phyloP scores from a whole-genome alignment of 2,113 vertebrate species.

The Miniopterus natalensis region DNA sequence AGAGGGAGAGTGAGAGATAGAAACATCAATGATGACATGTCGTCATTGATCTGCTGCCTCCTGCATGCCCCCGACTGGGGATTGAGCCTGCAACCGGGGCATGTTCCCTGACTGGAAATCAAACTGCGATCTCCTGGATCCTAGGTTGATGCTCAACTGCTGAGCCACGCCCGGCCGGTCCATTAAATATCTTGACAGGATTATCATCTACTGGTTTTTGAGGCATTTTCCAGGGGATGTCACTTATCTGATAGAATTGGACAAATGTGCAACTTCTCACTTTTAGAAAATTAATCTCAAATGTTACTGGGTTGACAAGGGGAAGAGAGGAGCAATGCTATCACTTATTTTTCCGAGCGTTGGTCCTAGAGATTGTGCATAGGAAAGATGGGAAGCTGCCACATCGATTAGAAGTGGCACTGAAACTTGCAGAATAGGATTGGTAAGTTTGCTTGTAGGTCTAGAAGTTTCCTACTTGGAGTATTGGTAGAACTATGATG shows the following conservation, averaged over 20 bases:
- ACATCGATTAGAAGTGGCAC: not conserved
- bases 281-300: conserved; percentile 42
- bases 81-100: too few relatives aligned
- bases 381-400: not conserved
- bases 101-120: too few relatives aligned
- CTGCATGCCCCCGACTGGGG: too few relatives aligned
- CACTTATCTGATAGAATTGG: not conserved
- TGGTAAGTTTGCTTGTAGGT: not conserved
- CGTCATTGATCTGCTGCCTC: too few relatives aligned
- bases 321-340: not conserved
- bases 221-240: conserved; percentile 21
- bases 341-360: not conserved
- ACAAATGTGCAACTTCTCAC: not conserved
- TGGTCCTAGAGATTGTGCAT: not conserved
- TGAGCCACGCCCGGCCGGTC: too few relatives aligned
- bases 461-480: not conserved
- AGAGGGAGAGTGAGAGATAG: too few relatives aligned
- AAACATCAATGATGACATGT: too few relatives aligned
- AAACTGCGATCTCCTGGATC: too few relatives aligned
- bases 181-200: not conserved
- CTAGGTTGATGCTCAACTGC: too few relatives aligned
- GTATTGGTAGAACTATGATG: not conserved
- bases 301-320: not conserved
- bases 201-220: conserved; percentile 15
- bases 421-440: not conserved